Conservation (phyloP, 2,888 invertebrate species). For the Brenthis daphne region DNA sequence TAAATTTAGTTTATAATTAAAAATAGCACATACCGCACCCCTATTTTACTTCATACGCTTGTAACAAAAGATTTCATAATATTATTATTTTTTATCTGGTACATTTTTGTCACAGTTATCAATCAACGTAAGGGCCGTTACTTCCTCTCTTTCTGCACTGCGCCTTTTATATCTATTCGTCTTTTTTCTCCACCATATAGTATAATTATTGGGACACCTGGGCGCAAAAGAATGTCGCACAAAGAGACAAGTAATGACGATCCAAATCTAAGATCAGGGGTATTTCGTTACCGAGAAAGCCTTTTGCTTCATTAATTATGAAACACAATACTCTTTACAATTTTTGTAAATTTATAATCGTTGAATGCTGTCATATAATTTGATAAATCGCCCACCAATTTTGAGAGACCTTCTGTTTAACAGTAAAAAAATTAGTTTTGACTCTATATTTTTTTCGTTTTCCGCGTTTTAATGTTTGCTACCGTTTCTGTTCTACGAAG, state of each 20-base stretch:
- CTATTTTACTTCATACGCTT: conserved; percentile 71
- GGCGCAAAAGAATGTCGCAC: conserved; percentile 82
- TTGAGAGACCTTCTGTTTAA: conserved; percentile 59
- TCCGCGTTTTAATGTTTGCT: conserved; percentile 38
- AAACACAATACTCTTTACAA: conserved; percentile 78
- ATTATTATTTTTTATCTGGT: conserved; percentile 82
- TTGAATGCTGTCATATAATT: conserved; percentile 73
- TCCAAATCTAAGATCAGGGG: conserved; percentile 78
- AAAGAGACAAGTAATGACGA: conserved; percentile 80
- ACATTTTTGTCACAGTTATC: conserved; percentile 83
- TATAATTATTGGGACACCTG: conserved; percentile 82
- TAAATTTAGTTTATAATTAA: conserved; percentile 16
- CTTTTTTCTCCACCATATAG: conserved; percentile 62
- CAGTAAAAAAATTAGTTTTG: conserved; percentile 43
- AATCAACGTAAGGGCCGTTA: conserved; percentile 76
- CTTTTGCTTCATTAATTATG: conserved; percentile 82
- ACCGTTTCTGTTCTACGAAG: conserved; percentile 42
- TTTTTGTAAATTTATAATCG: conserved; percentile 76
- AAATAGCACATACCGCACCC: conserved; percentile 53
- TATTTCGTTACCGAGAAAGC: conserved; percentile 80
- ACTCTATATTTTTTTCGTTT: conserved; percentile 38
- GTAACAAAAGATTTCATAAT: conserved; percentile 79
- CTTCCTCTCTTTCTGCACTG: conserved; percentile 53
- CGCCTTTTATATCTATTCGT: conserved; percentile 49
- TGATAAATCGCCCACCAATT: conserved; percentile 67